phyloP scores from a whole-genome alignment of 2,113 vertebrate genomes.

The Colinus virginianus region DNA sequence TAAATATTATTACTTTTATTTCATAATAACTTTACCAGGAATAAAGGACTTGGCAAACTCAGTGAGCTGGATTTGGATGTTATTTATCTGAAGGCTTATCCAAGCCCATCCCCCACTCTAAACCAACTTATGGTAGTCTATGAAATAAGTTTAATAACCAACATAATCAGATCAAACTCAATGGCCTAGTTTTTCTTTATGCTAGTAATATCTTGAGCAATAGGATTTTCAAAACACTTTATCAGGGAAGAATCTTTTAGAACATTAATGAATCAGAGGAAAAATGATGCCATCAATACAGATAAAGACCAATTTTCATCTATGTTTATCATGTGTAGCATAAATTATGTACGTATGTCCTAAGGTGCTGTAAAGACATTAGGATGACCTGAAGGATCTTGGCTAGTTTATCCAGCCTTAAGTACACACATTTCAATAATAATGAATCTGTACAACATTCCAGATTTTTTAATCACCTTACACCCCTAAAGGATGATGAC shows the following conservation, averaged over 20 bases:
- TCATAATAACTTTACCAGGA: constrained; percentile 45
- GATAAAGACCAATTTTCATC: background rate
- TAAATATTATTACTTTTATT: constrained; percentile 23
- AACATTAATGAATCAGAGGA: background rate
- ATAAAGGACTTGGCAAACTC: constrained; percentile 38
- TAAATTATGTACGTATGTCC: background rate
- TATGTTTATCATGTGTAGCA: background rate
- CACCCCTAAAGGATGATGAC: background rate
- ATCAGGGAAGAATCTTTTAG: background rate
- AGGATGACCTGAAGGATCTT: background rate
- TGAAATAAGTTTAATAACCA: constrained; percentile 33
- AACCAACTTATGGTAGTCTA: background rate
- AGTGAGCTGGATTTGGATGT: background rate
- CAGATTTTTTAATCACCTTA: background rate
- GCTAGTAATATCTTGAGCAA: background rate
- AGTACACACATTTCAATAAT: background rate
- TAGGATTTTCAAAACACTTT: background rate
- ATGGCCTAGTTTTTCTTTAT: background rate
- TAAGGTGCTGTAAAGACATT: background rate
- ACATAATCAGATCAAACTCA: constrained; percentile 28
- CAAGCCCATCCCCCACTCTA: background rate
- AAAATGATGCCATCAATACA: background rate
- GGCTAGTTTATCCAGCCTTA: background rate
- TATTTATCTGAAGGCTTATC: constrained; percentile 21
- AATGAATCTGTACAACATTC: background rate